These are phyloP conservation scores for Blastobasis adustella DNA, from an alignment of 2,888 invertebrate genomes.

Conservation along the genomic window DNA sequence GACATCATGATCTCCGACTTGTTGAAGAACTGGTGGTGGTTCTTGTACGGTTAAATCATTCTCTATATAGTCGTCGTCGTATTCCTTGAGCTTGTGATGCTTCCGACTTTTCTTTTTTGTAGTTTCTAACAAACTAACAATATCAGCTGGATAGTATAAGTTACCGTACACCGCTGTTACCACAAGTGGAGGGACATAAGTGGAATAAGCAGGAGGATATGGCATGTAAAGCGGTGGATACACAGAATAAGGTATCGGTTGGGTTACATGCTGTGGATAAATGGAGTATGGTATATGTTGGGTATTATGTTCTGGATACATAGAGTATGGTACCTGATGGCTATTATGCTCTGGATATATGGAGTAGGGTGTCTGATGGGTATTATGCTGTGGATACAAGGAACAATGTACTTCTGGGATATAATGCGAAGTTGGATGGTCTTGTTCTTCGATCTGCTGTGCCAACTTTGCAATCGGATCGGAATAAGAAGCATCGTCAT, in stretches of 20 bases:
- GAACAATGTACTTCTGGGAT: too few relatives aligned
- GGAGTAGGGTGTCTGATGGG: too few relatives aligned
- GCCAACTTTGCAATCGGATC: too few relatives aligned
- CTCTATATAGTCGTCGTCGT: too few relatives aligned
- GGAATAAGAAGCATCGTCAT: too few relatives aligned
- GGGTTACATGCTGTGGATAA: too few relatives aligned
- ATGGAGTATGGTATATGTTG: not conserved
- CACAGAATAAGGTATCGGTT: not conserved
- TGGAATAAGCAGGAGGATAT: slow-evolving; percentile 30
- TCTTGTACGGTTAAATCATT: not conserved
- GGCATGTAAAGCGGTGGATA: slow-evolving; percentile 28
- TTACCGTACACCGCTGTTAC: slow-evolving; percentile 17
- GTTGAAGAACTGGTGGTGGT: not conserved
- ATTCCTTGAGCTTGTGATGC: slow-evolving; percentile 1
- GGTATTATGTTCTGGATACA: slow-evolving; percentile 7
- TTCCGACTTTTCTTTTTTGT: slow-evolving; percentile 29
- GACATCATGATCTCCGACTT: too few relatives aligned
- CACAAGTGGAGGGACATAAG: slow-evolving; percentile 17
- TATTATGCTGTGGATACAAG: too few relatives aligned
- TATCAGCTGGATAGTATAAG: slow-evolving; percentile 27
- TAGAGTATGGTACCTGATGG: too few relatives aligned
- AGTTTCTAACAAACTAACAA: slow-evolving; percentile 21
- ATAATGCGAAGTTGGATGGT: too few relatives aligned
- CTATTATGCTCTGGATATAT: too few relatives aligned
- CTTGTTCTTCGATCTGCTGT: too few relatives aligned